phyloP scores from a whole-genome alignment of 2,113 vertebrate genomes.

The Lipotes vexillifer region DNA sequence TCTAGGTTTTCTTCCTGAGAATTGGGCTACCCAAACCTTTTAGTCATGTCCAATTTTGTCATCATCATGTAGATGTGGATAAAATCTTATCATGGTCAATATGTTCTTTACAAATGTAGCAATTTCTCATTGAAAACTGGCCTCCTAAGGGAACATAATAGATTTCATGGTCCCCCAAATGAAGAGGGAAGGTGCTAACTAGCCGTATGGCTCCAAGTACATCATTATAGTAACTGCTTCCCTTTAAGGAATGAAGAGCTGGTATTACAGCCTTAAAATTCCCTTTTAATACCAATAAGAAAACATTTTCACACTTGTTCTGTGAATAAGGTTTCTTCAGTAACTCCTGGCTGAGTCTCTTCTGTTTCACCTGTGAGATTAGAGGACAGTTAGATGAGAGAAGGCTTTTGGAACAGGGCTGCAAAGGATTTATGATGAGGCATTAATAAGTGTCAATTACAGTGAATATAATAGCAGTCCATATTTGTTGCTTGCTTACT shows the following conservation, averaged over 20 bases:
- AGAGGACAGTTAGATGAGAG: not conserved
- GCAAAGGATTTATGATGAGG: not conserved
- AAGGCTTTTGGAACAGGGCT: not conserved
- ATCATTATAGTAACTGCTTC: constrained; percentile 3
- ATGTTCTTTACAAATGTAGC: constrained; percentile 46
- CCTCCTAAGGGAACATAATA: constrained; percentile 29
- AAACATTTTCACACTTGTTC: constrained; percentile 41
- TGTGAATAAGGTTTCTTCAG: constrained; percentile 24
- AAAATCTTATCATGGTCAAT: constrained; percentile 60
- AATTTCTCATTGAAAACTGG: constrained; percentile 47
- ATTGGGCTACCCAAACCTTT: constrained; percentile 1
- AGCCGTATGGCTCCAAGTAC: not conserved
- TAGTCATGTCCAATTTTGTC: constrained; percentile 43
- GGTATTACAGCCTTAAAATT: constrained; percentile 24
- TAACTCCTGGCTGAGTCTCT: constrained; percentile 20
- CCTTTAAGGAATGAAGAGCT: constrained; percentile 27
- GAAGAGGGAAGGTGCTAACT: constrained; percentile 40
- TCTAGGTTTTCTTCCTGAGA: not conserved
- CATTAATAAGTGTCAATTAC: not conserved
- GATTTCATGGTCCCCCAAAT: constrained; percentile 50
- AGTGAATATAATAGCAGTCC: not conserved
- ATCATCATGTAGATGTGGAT: constrained; percentile 5
- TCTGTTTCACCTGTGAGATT: not conserved
- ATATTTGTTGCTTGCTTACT: not conserved
- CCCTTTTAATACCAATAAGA: constrained; percentile 39